A percentile compares a stretch with the other conserved stretches of the same genome.
phyloP scores from a whole-genome alignment of 2,888 invertebrate species.

The Pseudococcus jackbeardsleyi region DNA sequence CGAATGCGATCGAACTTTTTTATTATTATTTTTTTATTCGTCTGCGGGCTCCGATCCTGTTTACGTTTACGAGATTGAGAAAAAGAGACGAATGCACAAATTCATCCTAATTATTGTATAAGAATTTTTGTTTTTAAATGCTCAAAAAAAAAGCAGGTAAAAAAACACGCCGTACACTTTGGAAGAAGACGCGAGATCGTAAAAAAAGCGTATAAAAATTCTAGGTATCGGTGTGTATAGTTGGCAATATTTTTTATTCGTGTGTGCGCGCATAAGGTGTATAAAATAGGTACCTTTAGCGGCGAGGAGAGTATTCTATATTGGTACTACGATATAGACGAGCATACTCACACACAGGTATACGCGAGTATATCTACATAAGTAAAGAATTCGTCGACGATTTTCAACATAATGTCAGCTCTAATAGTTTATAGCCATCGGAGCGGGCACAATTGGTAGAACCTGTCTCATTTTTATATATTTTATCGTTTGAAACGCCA shows the following conservation, averaged over 20 bases:
- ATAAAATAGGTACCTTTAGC: background rate
- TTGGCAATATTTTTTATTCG: slow-evolving; percentile 57
- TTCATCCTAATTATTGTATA: slow-evolving; percentile 30
- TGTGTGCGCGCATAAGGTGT: background rate
- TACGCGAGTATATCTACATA: background rate
- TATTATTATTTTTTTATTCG: background rate
- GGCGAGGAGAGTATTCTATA: background rate
- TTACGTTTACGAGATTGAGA: background rate
- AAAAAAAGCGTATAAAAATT: slow-evolving; percentile 59
- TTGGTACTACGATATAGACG: background rate
- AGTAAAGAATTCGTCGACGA: slow-evolving; percentile 61
- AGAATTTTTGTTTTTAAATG: slow-evolving; percentile 26
- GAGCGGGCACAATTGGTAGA: slow-evolving; percentile 61
- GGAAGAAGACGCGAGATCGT: slow-evolving; percentile 36
- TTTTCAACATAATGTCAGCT: slow-evolving; percentile 61
- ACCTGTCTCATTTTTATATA: slow-evolving; percentile 63
- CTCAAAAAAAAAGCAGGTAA: slow-evolving; percentile 1
- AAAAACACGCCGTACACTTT: background rate
- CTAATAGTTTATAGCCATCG: slow-evolving; percentile 61
- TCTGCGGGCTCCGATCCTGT: background rate
- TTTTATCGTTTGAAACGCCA: slow-evolving; percentile 60
- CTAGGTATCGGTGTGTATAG: slow-evolving; percentile 38
- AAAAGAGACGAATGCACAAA: background rate
- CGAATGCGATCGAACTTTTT: background rate
- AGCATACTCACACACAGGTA: background rate